These are phyloP conservation scores for Laupala kohalensis DNA, from an alignment of 1,140 invertebrate genomes.

Conservation along the genomic window DNA sequence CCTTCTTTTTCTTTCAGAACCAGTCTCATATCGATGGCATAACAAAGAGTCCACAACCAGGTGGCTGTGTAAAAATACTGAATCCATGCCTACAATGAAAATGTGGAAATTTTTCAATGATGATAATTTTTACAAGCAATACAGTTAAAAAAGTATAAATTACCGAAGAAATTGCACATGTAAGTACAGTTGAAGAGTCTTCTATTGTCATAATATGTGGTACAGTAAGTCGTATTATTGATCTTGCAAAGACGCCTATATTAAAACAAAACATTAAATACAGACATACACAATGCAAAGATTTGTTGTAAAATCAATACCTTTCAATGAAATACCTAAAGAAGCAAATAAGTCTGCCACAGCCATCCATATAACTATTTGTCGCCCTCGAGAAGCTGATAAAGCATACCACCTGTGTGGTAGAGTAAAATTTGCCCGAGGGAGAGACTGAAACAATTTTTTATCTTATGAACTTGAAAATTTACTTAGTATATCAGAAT, in stretches of 20 bases:
- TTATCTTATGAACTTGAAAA: too few relatives aligned
- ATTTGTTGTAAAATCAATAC: too few relatives aligned
- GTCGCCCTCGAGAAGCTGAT: constrained; percentile 43
- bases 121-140: not conserved
- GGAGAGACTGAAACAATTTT: not conserved
- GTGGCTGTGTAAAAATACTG: constrained; percentile 75
- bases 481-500: too few relatives aligned
- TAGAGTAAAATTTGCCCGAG: not conserved
- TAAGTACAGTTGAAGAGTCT: constrained; percentile 48
- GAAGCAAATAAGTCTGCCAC: constrained; percentile 62
- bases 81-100: constrained; percentile 53
- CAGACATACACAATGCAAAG: too few relatives aligned
- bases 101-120: not conserved
- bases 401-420: constrained; percentile 31
- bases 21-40: constrained; percentile 62
- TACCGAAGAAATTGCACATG: constrained; percentile 61
- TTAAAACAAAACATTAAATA: too few relatives aligned
- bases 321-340: constrained; percentile 36
- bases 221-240: constrained; percentile 51
- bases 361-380: constrained; percentile 64
- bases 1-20: constrained; percentile 46
- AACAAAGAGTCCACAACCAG: constrained; percentile 72
- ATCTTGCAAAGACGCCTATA: constrained; percentile 56
- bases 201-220: constrained; percentile 49
- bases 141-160: constrained; percentile 21